A percentile compares a stretch with the other conserved stretches of the same genome.
Evolutionary conservation across 2,113 vertebrate species (phyloP).

Genomic region (Thinocorus orbignyianus): DNA sequence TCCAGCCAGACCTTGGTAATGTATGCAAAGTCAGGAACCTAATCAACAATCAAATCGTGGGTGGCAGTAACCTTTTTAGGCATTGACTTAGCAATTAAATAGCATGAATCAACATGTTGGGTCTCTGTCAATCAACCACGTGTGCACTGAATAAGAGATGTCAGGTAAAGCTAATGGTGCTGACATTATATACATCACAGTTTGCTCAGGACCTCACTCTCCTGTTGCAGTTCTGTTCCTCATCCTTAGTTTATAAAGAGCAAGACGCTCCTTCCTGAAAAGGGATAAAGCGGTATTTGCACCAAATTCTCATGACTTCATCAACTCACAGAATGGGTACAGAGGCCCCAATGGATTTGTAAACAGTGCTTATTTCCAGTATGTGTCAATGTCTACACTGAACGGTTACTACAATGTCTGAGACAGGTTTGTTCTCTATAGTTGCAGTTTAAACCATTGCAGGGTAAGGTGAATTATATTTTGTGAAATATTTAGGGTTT

Average conservation of each 20-base stretch:
- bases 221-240: background rate
- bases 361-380: background rate
- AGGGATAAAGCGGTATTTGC: background rate
- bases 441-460: background rate
- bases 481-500: background rate
- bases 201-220: background rate
- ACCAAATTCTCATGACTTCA: background rate
- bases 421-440: background rate
- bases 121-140: conserved; percentile 36
- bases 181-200: background rate
- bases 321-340: background rate
- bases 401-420: background rate
- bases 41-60: conserved; percentile 41
- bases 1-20: conserved; percentile 29
- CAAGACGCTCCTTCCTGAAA: background rate
- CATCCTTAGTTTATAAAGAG: background rate
- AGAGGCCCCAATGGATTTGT: background rate
- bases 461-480: background rate
- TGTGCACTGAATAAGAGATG: conserved; percentile 47
- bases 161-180: background rate
- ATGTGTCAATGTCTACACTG: background rate
- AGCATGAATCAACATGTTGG: conserved; percentile 49
- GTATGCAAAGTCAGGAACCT: conserved; percentile 63
- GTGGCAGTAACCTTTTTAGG: conserved; percentile 46
- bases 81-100: conserved; percentile 60